Conservation (phyloP, 2,797 vertebrate genomes). For the Tachyglossus aculeatus region DNA sequence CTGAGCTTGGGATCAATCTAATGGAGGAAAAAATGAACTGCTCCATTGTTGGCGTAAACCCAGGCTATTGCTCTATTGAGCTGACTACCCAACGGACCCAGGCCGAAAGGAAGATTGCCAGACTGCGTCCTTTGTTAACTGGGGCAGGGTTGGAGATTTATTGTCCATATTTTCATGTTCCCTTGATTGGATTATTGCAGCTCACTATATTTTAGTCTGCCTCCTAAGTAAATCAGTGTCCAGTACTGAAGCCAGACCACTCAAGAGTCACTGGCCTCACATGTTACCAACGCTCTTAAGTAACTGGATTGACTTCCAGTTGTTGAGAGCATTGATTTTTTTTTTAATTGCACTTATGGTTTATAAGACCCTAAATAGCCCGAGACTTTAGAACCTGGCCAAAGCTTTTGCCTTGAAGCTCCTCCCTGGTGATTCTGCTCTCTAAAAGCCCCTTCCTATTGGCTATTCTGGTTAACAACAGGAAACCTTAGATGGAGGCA, state of each 20-base stretch:
- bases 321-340: conserved; percentile 47
- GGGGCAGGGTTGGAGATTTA: conserved; percentile 22
- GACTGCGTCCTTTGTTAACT: background rate
- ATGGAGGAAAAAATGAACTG: background rate
- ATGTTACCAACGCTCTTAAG: conserved; percentile 18
- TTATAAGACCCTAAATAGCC: conserved; percentile 33
- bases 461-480: background rate
- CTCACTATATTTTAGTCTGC: conserved; percentile 7
- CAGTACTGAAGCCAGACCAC: conserved; percentile 18
- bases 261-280: background rate
- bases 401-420: conserved; percentile 11
- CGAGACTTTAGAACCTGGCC: background rate
- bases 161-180: conserved; percentile 21
- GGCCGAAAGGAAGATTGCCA: background rate
- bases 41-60: background rate
- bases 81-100: background rate
- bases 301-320: conserved; percentile 29
- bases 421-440: conserved; percentile 3
- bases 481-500: background rate
- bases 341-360: conserved; percentile 28
- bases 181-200: conserved; percentile 19
- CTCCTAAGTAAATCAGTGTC: conserved; percentile 32
- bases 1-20: background rate
- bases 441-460: background rate
- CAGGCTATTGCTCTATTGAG: background rate